Conservation (phyloP, 64 coral and sea anemone genomes). For the Pocillopora damicornis region DNA sequence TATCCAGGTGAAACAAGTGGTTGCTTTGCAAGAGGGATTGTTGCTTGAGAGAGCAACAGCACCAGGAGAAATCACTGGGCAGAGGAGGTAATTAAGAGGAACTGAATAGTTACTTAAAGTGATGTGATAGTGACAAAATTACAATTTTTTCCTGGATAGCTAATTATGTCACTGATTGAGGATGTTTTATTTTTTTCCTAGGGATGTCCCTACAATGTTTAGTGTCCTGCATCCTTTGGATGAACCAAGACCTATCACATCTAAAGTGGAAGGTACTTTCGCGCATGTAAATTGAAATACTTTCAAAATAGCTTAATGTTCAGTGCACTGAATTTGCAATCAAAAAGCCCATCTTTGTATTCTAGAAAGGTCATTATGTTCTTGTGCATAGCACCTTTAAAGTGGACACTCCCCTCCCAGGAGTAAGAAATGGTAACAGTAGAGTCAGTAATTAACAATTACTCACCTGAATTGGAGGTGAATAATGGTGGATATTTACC, state of each 20-base stretch:
- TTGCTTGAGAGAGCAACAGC: constrained; percentile 50
- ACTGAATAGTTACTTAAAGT: no score
- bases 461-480: no score
- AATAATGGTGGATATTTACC: no score
- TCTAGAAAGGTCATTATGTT: no score
- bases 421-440: no score
- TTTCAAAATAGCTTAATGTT: background rate
- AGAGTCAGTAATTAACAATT: no score
- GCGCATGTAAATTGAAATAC: background rate
- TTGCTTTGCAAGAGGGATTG: constrained; percentile 45
- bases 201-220: constrained; percentile 84
- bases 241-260: constrained; percentile 92
- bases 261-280: constrained; percentile 56
- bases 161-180: background rate
- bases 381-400: no score
- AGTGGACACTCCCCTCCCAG: no score
- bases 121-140: no score
- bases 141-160: background rate
- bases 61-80: constrained; percentile 43
- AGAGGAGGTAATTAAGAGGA: constrained; percentile 32
- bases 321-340: background rate
- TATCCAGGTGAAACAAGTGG: constrained; percentile 22
- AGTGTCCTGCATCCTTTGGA: constrained; percentile 87
- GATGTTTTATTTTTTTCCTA: background rate
- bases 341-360: no score